A percentile compares a stretch with the other conserved stretches of the same genome.
Evolutionary conservation across 2,113 vertebrate genomes (phyloP).

Genomic region (Vanacampus margaritifer): DNA sequence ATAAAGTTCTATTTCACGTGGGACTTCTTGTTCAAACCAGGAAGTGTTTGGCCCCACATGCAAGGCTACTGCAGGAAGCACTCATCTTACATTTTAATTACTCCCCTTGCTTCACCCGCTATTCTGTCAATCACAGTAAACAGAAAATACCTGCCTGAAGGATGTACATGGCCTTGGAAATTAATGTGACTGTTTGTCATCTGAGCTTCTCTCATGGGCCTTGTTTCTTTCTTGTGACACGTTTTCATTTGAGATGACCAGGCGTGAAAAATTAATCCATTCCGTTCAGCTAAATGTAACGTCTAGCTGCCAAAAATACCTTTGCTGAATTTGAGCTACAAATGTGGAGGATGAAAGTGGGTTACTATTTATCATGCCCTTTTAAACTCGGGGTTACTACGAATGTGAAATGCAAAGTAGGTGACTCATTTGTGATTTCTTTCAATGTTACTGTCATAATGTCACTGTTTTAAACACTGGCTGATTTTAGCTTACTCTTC

Average conservation of each 20-base stretch:
- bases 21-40: slow-evolving; percentile 50
- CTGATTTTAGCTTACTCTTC: not conserved
- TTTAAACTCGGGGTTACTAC: no score
- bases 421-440: not conserved
- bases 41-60: slow-evolving; percentile 42
- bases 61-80: slow-evolving; percentile 28
- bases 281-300: not conserved
- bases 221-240: not conserved
- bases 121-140: slow-evolving; percentile 29
- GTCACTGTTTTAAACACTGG: not conserved
- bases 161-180: slow-evolving; percentile 12
- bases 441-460: not conserved
- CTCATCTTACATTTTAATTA: slow-evolving; percentile 49
- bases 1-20: slow-evolving; percentile 24
- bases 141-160: slow-evolving; percentile 16
- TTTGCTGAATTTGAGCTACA: not conserved
- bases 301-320: not conserved
- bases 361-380: no score
- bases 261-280: not conserved
- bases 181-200: slow-evolving; percentile 21
- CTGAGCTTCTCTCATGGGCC: not conserved
- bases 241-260: not conserved
- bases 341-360: not conserved
- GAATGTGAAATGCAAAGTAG: not conserved
- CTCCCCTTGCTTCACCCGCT: slow-evolving; percentile 5